Evolutionary conservation across 2,113 vertebrate genomes (phyloP), one percentile per base, ranked within the genome.

Genomic region (Oplegnathus fasciatus): DNA sequence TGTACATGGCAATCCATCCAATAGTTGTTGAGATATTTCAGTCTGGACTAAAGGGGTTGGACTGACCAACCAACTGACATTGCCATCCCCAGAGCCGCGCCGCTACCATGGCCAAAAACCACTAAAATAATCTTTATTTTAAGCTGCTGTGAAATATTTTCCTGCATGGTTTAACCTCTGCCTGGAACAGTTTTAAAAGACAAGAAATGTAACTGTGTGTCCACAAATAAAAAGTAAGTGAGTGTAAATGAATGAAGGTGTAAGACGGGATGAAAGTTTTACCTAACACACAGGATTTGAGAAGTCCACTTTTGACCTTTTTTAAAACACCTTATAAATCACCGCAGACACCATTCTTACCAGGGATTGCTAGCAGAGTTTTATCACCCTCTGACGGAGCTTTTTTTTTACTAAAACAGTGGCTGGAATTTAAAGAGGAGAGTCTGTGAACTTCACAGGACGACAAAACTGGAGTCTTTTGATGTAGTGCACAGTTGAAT

Each of bases 401-500:
- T 9, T 18, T 24, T 24, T 37, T 9, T 72, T 40, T 26, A 44
- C 26, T 40, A 40, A 54, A 78, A 66, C 67, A 78, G 62, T 71
- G 80, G 48, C n/a, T 80, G 66, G 57, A 85, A 72, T 82, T 83
- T 72, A 78, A 88, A 83, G 67, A 28, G 37, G 30, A 48, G 24
- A 78, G 80, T 68, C 50, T 69, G 37, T 58, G 42, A 75, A 83
- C 67, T 80, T 84, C 88, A 72, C 80, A 83, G 71, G 70, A 48
- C 20, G 60, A 82, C 54, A 66, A 73, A 48, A 78, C 68, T 40
- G 55, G 54, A 65, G 9, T 40, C 58, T 46, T 91, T 88, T 88
- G 77, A 84, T 86, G 78, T 76, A 42, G 75, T 55, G 77, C 78
- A 79, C 68, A 68, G 87, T 85, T 22, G 40, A 84, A 80, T 90